Conservation (phyloP, 2,888 invertebrate species). For the Acronicta alni region DNA sequence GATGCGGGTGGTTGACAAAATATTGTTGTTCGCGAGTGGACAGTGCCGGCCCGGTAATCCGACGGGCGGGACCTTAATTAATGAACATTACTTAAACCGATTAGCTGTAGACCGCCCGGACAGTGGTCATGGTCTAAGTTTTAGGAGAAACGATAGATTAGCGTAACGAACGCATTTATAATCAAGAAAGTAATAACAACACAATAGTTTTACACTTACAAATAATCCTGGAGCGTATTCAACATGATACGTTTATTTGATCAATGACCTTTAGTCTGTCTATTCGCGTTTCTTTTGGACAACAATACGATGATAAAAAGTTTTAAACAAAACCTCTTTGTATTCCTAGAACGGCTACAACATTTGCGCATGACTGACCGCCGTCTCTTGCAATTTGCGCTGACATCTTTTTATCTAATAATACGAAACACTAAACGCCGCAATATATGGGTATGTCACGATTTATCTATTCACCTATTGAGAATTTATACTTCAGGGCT, state of each 20-base stretch:
- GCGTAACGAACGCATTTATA: conserved; percentile 50
- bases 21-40: conserved; percentile 74
- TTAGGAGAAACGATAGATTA: conserved; percentile 55
- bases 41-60: conserved; percentile 71
- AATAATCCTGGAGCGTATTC: not conserved
- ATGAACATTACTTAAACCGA: conserved; percentile 84
- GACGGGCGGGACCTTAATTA: conserved; percentile 76
- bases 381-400: conserved; percentile 48
- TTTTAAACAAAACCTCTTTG: conserved; percentile 9
- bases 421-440: conserved; percentile 57
- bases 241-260: conserved; percentile 5
- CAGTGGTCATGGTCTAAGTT: conserved; percentile 58
- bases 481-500: conserved; percentile 54
- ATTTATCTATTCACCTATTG: conserved; percentile 63
- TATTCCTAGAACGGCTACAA: conserved; percentile 3
- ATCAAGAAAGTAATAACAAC: conserved; percentile 28
- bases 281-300: not conserved
- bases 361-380: conserved; percentile 32
- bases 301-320: not conserved
- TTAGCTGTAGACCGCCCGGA: conserved; percentile 76
- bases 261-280: not conserved
- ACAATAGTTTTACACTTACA: conserved; percentile 24
- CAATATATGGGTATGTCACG: conserved; percentile 66
- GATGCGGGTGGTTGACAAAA: conserved; percentile 78
- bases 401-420: conserved; percentile 55